A percentile compares a stretch with the other conserved stretches of the same genome.
Evolutionary conservation across 2,797 vertebrate species (phyloP).

Genomic region (Glossophaga mutica): DNA sequence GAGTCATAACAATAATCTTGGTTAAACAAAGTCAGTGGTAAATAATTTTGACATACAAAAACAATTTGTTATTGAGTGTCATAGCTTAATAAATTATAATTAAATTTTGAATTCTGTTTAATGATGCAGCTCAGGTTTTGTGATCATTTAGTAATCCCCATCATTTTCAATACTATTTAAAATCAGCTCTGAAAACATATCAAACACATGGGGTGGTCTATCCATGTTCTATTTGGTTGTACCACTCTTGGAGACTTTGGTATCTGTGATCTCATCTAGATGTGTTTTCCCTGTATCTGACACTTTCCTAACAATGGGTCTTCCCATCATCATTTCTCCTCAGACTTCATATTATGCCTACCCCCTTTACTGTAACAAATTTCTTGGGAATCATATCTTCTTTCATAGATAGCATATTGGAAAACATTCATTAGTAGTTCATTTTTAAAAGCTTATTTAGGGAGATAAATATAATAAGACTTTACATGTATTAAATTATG

Average conservation of each 20-base stretch:
- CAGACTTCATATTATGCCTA: background rate
- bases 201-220: background rate
- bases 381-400: background rate
- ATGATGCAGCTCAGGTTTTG: background rate
- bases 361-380: background rate
- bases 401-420: background rate
- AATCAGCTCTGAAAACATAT: background rate
- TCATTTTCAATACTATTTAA: background rate
- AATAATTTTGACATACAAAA: background rate
- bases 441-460: background rate
- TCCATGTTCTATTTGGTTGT: background rate
- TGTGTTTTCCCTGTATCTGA: background rate
- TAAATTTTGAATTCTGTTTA: background rate
- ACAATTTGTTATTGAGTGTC: background rate
- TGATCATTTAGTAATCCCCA: background rate
- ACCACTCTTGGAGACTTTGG: background rate
- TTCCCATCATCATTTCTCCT: background rate
- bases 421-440: background rate
- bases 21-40: background rate
- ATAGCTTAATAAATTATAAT: background rate
- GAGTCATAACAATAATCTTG: background rate
- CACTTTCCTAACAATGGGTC: background rate
- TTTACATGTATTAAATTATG: background rate
- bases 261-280: background rate
- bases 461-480: background rate